Percentiles rank a stretch among this genome's conserved stretches.
phyloP scores from a whole-genome alignment of 2,888 invertebrate species.

The Yponomeuta sedellus region DNA sequence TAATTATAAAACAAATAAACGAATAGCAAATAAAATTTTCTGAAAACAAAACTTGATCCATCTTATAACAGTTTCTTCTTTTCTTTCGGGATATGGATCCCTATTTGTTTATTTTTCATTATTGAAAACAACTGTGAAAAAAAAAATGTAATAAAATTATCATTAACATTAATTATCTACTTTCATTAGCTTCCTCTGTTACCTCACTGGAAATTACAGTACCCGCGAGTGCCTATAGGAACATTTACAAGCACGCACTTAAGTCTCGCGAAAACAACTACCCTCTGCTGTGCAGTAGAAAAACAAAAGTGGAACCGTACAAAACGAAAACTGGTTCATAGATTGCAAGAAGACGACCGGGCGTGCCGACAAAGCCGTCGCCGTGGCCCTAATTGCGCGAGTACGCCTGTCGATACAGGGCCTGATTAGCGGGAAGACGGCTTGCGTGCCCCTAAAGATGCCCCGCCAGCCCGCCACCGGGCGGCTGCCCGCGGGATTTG shows the following conservation, averaged over 20 bases:
- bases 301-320: constrained; percentile 4
- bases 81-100: too few species aligned
- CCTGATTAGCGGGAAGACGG: constrained; percentile 61
- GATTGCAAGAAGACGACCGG: constrained; percentile 12
- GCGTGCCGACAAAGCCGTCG: constrained; percentile 34
- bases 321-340: constrained; percentile 5
- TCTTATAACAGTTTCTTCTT: too few species aligned
- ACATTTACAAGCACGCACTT: background rate
- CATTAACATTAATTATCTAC: too few species aligned
- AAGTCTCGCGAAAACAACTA: background rate
- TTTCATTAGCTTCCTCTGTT: constrained; percentile 18
- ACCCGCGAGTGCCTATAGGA: background rate
- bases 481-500: constrained; percentile 26
- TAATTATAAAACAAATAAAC: too few species aligned
- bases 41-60: too few species aligned
- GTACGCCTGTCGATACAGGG: constrained; percentile 52
- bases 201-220: background rate
- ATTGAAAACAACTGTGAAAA: too few species aligned
- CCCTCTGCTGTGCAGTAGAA: background rate
- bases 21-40: too few species aligned
- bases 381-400: constrained; percentile 59
- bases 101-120: too few species aligned
- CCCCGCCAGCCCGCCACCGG: constrained; percentile 30
- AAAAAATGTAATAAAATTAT: too few species aligned
- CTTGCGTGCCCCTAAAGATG: constrained; percentile 55